phyloP scores from a whole-genome alignment of 2,113 vertebrate species.

The Apodemus sylvaticus region DNA sequence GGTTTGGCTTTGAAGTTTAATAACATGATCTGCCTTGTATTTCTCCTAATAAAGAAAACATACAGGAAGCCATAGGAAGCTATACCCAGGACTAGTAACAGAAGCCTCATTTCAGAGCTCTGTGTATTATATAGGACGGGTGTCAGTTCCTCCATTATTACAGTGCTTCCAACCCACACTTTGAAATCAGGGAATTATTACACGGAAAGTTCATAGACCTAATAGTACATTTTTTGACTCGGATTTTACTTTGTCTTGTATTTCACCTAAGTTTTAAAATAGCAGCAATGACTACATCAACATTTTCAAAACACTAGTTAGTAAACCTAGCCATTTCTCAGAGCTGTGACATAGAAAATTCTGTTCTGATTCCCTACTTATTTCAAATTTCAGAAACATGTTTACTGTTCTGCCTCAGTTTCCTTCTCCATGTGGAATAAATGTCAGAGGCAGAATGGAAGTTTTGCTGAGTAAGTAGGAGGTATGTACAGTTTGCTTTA shows the following conservation, averaged over 20 bases:
- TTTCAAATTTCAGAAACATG: conserved; percentile 41
- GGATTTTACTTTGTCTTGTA: not conserved
- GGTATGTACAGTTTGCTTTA: conserved; percentile 48
- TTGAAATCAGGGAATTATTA: not conserved
- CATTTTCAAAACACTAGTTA: not conserved
- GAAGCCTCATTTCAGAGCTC: not conserved
- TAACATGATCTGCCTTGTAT: not conserved
- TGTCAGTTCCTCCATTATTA: not conserved
- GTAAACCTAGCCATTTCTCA: not conserved
- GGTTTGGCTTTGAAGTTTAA: not conserved
- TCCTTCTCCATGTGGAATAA: not conserved
- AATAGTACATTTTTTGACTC: not conserved
- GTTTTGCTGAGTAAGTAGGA: not conserved
- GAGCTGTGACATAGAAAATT: not conserved
- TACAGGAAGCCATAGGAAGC: not conserved
- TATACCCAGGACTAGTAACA: not conserved
- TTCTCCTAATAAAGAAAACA: not conserved
- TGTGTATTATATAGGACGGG: not conserved
- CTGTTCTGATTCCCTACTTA: not conserved
- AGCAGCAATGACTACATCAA: not conserved
- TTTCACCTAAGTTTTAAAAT: not conserved
- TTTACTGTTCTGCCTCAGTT: not conserved
- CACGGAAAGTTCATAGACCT: not conserved
- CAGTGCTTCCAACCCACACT: not conserved
- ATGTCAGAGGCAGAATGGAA: conserved; percentile 13